Base-by-base conservation (phyloP, 2,888 invertebrate genomes). In the Horisme vitalbata region DNA sequence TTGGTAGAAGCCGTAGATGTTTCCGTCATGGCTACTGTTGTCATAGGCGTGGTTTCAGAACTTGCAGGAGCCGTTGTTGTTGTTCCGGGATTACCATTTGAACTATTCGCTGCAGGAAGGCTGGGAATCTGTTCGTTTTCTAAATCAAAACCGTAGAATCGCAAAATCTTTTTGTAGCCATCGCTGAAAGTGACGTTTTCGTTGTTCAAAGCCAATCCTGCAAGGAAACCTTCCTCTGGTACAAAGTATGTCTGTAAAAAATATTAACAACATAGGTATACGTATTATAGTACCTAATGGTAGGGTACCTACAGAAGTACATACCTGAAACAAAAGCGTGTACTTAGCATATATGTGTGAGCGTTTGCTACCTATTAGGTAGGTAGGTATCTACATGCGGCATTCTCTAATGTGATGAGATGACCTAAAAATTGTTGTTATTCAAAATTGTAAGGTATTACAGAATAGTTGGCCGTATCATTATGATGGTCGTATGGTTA, bases 81-180 rank as follows among this genome's bases (percentile, higher is more conserved):
- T 10, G 65, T 51, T 10, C 59, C 53, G 11, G 59, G 63, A 2
- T 71, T 66, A 13, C 51, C 68, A 50, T 68, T 71, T 32, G 68
- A 68, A 38, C 52, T 61, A 49, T 71, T 71, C 18, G 55, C 34
- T 13, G 74, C 63, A 1, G 75, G 58, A 41, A 76, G 55, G 15
- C 74, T 74, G n/a, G 79, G 79, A 28, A 76, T 45, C 44, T 78
- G 74, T 33, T 86, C 84, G 43, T 74, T 82, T 43, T 93, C 92
- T 44, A 95, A 88, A 76, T 96, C 95, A 63, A 95, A 96, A 0
- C 96, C 96, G 65, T 96, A 96, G 75, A 95, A 96, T 55, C 92
- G 90, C 21, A 96, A 74, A 34, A 95, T 90, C 23, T 92, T 92
- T 75, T 94, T 93, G 68, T 95, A 96, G 52, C 93, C 93, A n/a